Base-by-base conservation (phyloP, 2,888 invertebrate species). In the Gymnoscelis rufifasciata region DNA sequence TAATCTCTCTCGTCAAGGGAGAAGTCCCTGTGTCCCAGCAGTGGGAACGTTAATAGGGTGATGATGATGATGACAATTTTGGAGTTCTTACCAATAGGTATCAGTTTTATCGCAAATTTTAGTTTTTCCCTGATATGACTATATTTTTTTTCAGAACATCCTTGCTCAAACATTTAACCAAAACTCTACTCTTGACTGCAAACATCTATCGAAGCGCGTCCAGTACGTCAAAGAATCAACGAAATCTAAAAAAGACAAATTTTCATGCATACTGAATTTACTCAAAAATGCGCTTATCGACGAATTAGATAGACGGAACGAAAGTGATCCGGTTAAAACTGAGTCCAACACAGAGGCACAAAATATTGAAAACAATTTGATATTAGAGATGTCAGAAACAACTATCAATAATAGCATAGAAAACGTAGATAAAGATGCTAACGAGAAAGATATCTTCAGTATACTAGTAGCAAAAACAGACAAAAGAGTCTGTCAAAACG, bases 251-350 rank as follows among this genome's bases (percentile, higher is more conserved):
- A 61, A 63, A 45, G 63, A 63, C 26, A 60, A 47, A 39, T 59
- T 68, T 0, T 50, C 47, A 0, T 62, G 67, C n/a, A 51, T 61
- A 3, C 35, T 57, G 0, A 65, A 60, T 30, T 43, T 64, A 8
- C 37, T 67, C 0, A 66, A 67, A 41, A 47, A 42, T 7, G 50
- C 67, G 4, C 48, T 68, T 1, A 39, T 58, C 1, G 62, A 66
- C 7, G 68, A 51, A 26, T 30, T 57, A 19, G 5, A 19, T 19
- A 19, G 19, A 19, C 19, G 19, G 5, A 19, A 33, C 14, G n/a
- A 31, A 31, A 15, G n/a, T 1, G 31, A 14, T n/a, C 0, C 1
- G 19, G 19, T 3, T 19, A 5, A 19, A 19, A 19, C 3, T 19
- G 19, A 19, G n/a, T n/a, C n/a, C n/a, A n/a, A n/a, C n/a, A n/a